Percentiles rank a stretch among this genome's conserved stretches.
These are phyloP conservation scores for Sebastes trivittatus DNA, from an alignment of 2,797 vertebrate species.

Conservation along the genomic window DNA sequence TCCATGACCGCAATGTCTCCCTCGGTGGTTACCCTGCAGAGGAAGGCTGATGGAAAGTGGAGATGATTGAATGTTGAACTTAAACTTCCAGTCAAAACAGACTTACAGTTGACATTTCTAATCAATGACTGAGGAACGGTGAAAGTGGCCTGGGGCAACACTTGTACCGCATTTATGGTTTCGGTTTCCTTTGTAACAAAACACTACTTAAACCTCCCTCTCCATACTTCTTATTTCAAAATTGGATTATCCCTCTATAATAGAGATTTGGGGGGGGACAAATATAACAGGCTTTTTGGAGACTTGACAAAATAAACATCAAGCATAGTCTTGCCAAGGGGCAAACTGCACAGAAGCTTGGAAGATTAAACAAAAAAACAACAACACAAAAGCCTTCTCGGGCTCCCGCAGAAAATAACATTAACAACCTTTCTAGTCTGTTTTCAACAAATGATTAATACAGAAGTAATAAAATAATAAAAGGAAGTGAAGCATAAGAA, in stretches of 20 bases:
- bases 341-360: slow-evolving; percentile 22
- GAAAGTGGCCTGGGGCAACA: slow-evolving; percentile 19
- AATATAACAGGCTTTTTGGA: slow-evolving; percentile 45
- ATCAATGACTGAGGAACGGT: background rate
- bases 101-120: background rate
- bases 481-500: background rate
- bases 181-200: slow-evolving; percentile 20
- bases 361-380: slow-evolving; percentile 10
- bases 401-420: slow-evolving; percentile 19
- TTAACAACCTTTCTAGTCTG: slow-evolving; percentile 10
- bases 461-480: slow-evolving; percentile 8
- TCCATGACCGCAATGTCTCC: slow-evolving; percentile 62
- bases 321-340: slow-evolving; percentile 41
- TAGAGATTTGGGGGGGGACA: slow-evolving; percentile 25
- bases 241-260: slow-evolving; percentile 40
- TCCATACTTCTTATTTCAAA: slow-evolving; percentile 24
- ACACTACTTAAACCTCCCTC: slow-evolving; percentile 22
- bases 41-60: slow-evolving; percentile 46
- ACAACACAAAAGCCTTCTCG: slow-evolving; percentile 19
- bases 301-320: slow-evolving; percentile 59
- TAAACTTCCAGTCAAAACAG: slow-evolving; percentile 1
- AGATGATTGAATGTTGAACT: slow-evolving; percentile 8
- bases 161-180: slow-evolving; percentile 27
- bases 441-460: slow-evolving; percentile 17
- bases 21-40: slow-evolving; percentile 56